Conservation (phyloP, 2,888 invertebrate genomes). For the Mythimna vitellina region DNA sequence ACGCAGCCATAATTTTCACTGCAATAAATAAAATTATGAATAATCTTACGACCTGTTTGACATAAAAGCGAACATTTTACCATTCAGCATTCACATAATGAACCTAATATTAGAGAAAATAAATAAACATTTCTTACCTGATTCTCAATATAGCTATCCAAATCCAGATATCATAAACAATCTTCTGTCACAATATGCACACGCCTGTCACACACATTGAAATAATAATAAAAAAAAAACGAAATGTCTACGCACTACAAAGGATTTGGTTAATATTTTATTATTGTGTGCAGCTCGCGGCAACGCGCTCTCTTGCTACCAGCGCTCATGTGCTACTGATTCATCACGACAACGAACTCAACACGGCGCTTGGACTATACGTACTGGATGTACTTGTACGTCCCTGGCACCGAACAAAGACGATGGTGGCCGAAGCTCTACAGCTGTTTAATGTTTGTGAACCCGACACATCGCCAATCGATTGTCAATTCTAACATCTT, state of each 20-base stretch:
- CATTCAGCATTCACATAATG: slow-evolving; percentile 27
- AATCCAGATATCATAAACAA: slow-evolving; percentile 69
- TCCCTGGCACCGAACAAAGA: slow-evolving; percentile 79
- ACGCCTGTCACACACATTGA: slow-evolving; percentile 71
- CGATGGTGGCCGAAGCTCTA: slow-evolving; percentile 77
- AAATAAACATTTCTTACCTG: slow-evolving; percentile 66
- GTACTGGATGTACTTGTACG: slow-evolving; percentile 68
- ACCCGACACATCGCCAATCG: slow-evolving; percentile 81
- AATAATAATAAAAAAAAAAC: slow-evolving; percentile 51
- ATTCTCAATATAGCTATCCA: slow-evolving; percentile 63
- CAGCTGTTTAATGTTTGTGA: slow-evolving; percentile 89
- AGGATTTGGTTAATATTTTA: slow-evolving; percentile 70
- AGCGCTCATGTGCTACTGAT: slow-evolving; percentile 74
- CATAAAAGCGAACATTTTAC: slow-evolving; percentile 30
- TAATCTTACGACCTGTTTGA: slow-evolving; percentile 29
- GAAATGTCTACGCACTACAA: slow-evolving; percentile 71
- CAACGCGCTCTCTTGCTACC: slow-evolving; percentile 56
- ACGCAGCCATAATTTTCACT: slow-evolving; percentile 25
- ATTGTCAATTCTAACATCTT: slow-evolving; percentile 72
- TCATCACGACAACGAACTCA: slow-evolving; percentile 82
- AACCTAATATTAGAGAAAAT: slow-evolving; percentile 49
- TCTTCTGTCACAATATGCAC: slow-evolving; percentile 68
- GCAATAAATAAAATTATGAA: slow-evolving; percentile 30
- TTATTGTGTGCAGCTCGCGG: slow-evolving; percentile 65
- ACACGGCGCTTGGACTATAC: slow-evolving; percentile 65